Base-by-base conservation (phyloP, 2,888 invertebrate species). In the Drosophila maculinotata region DNA sequence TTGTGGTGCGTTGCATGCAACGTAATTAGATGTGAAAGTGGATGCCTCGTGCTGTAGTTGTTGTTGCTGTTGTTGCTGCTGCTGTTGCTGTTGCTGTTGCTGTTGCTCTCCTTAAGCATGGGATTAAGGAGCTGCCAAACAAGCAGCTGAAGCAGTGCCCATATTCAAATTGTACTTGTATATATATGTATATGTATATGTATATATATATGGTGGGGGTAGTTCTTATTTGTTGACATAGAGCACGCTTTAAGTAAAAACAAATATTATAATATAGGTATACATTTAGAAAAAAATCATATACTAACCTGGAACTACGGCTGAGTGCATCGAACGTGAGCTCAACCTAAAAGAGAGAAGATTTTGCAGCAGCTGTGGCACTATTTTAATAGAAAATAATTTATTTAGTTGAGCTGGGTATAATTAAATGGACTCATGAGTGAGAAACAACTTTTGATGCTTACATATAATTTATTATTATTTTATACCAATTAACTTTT, bases 1-100 rank as follows among this genome's bases (percentile, higher is more conserved):
- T 90, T 90, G 89, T 87, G 75, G 76, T 39, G 59, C 41, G 54
- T 31, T 45, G 56, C 59, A 48, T 52, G 74, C 74, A 48, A 62
- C 77, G 68, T 84, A 84, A 81, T 84, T 84, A 79, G 81, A 72
- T 66, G 60, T 35, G 69, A 63, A 67, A 64, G 71, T 62, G 57
- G 38, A 30, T 66, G 60, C 36, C 45, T 35, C 49, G 51, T 39
- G 39, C 48, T 39, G 31, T 12, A 33, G 26, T 39, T 48, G 35
- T n/a, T 30, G 28, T 9, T 30, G 44, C 35, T 14, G 9, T 1
- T 35, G 35, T 0, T 31, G n/a, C 6, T n/a, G 1, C 0, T 36
- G 36, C 5, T 25, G 25, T 12, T 10, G 47, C 1, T 23, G 10
- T 15, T 49, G 20, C 52, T 15, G 12, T 4, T 41, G 39, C 33